These are phyloP conservation scores for Clarias batrachus DNA, from an alignment of 2,113 vertebrate species.

Conservation along the genomic window DNA sequence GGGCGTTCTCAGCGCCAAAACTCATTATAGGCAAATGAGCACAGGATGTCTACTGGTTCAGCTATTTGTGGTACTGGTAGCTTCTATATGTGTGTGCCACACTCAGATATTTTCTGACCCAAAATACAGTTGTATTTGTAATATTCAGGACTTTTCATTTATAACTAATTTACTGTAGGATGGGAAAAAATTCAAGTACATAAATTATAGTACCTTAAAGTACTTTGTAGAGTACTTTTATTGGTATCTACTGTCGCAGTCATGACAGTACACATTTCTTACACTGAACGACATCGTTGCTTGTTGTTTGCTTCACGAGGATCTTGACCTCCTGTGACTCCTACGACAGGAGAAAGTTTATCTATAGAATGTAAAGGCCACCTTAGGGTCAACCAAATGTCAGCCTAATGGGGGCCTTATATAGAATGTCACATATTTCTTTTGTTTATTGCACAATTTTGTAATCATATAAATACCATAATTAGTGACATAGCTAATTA, in stretches of 20 bases:
- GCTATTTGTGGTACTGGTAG: slow-evolving; percentile 16
- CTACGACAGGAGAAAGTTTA: slow-evolving; percentile 3
- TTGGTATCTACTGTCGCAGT: neutral
- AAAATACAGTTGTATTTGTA: neutral
- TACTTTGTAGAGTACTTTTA: neutral
- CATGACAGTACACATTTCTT: slow-evolving; percentile 7
- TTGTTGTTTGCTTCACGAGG: slow-evolving; percentile 25
- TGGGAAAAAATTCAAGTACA: neutral
- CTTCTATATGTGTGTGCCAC: slow-evolving; percentile 20
- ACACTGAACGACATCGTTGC: neutral
- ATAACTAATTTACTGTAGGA: neutral
- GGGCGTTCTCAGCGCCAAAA: slow-evolving; percentile 21
- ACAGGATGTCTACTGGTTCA: slow-evolving; percentile 20
- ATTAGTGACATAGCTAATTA: neutral
- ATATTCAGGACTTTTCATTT: neutral
- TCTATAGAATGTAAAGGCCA: slow-evolving; percentile 23
- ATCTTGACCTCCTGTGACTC: neutral
- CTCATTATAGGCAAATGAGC: slow-evolving; percentile 29
- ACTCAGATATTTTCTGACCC: neutral
- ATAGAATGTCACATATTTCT: slow-evolving; percentile 8
- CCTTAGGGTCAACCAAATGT: neutral
- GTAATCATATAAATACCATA: slow-evolving; percentile 4
- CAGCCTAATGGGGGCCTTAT: slow-evolving; percentile 20
- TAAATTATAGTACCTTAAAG: too few species aligned
- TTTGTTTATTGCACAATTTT: slow-evolving; percentile 3